phyloP scores from a whole-genome alignment of 2,888 invertebrate genomes.

The Vannuccia rotundouncinata region DNA sequence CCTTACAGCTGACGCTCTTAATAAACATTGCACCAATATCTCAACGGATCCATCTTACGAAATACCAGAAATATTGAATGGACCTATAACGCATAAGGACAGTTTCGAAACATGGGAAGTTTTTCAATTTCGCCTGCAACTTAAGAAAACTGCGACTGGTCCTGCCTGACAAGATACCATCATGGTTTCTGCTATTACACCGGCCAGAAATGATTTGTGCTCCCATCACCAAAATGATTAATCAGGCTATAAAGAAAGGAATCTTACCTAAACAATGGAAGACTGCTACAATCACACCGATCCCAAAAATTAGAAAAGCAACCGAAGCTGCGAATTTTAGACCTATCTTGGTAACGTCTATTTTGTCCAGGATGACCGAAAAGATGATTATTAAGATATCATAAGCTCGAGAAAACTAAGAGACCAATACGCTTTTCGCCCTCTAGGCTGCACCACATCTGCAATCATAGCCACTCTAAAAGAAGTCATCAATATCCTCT shows the following conservation, averaged over 20 bases:
- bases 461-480: neutral
- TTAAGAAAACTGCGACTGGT: neutral
- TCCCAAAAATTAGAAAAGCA: neutral
- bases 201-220: neutral
- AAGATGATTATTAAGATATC: neutral
- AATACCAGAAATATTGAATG: conserved; percentile 13
- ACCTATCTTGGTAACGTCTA: neutral
- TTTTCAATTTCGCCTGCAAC: neutral
- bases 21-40: conserved; percentile 7
- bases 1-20: conserved; percentile 4
- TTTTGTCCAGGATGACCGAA: neutral
- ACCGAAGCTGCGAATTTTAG: neutral
- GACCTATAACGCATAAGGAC: neutral
- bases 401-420: neutral
- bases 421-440: neutral
- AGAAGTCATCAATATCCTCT: neutral
- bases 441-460: neutral
- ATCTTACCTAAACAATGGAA: neutral
- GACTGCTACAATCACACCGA: neutral
- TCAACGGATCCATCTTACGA: conserved; percentile 18
- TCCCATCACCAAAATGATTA: conserved; percentile 16
- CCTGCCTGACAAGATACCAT: neutral
- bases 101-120: conserved; percentile 13
- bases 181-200: neutral
- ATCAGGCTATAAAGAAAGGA: neutral